Evolutionary conservation across 1,140 invertebrate species (phyloP), one percentile per base, ranked within the genome.

Genomic region (Polyergus mexicanus): DNA sequence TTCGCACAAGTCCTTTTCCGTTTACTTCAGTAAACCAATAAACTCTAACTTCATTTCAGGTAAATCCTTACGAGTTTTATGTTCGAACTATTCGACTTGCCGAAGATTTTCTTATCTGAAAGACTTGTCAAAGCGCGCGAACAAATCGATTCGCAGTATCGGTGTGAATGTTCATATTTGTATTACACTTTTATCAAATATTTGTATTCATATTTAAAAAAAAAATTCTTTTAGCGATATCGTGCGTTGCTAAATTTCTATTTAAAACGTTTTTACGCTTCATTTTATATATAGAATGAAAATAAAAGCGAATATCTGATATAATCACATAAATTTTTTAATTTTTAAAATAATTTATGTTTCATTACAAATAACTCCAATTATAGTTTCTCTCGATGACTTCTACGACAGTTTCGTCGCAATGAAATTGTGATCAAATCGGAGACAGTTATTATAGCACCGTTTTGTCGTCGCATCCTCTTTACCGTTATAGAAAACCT

Each of bases 1-100:
- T 89, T 83, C 74, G 86, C 76, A 56, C 88, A 86, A 90, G 71
- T 90, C 88, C 88, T 77, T 90, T 88, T 86, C 84, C 89, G 89
- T 90, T 90, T 90, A 81, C 89, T 71, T 69, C 62, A 84, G 81
- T 90, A 90, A 90, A 90, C 89, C 86, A 90, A 90, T 90, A 89
- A 90, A 90, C 89, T 90, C 84, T 90, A 90, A 90, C 89, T 90
- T 90, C 84, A 86, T 90, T 90, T 84, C 85, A 81, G 83, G 72
- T 90, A 90, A 90, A 90, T 78, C 86, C 83, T 54, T 78, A 90
- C 86, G 86, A 89, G 83, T 63, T 68, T 83, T 81, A 77, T 81
- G 86, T 86, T 47, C 44, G 28, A 71, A 60, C 81, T 35, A 63
- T 87, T 89, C 72, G 74, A 76, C 78, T 38, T 68, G 44, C 28